Percentiles rank a stretch among this genome's conserved stretches.
phyloP scores from a whole-genome alignment of 2,113 vertebrate genomes.

The Nestor notabilis region DNA sequence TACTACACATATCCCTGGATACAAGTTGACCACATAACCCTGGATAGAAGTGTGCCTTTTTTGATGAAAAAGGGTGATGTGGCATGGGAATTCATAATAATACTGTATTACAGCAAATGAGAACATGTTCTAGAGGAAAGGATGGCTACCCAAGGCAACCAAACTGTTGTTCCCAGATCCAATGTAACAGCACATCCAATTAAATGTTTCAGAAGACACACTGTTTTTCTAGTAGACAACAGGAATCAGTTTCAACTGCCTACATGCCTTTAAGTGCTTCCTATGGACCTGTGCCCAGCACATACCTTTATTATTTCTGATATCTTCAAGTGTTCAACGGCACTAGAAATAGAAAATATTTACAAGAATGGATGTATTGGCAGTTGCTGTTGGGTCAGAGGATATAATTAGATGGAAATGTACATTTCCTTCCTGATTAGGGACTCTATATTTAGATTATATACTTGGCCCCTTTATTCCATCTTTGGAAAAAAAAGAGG shows the following conservation, averaged over 20 bases:
- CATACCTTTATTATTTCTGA: neutral
- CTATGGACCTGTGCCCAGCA: neutral
- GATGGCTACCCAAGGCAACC: neutral
- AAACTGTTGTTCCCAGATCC: neutral
- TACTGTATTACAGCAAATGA: neutral
- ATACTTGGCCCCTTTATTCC: neutral
- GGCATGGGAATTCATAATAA: neutral
- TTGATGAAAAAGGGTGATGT: neutral
- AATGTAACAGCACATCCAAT: neutral
- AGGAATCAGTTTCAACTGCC: neutral
- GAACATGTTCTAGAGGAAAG: neutral
- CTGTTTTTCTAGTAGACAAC: neutral
- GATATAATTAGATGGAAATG: neutral
- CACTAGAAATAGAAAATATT: neutral
- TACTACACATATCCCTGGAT: fast-evolving
- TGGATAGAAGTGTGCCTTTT: neutral
- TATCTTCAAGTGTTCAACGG: neutral
- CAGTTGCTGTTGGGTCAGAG: neutral
- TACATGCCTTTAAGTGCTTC: neutral
- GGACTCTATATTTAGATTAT: neutral
- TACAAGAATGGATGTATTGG: neutral
- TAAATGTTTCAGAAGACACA: neutral
- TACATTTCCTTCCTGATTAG: neutral
- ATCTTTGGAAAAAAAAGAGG: neutral
- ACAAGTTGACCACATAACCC: neutral